Percentiles rank a stretch among this genome's conserved stretches.
Conservation (phyloP, 2,888 invertebrate species). For the Drosophila aldrichi region DNA sequence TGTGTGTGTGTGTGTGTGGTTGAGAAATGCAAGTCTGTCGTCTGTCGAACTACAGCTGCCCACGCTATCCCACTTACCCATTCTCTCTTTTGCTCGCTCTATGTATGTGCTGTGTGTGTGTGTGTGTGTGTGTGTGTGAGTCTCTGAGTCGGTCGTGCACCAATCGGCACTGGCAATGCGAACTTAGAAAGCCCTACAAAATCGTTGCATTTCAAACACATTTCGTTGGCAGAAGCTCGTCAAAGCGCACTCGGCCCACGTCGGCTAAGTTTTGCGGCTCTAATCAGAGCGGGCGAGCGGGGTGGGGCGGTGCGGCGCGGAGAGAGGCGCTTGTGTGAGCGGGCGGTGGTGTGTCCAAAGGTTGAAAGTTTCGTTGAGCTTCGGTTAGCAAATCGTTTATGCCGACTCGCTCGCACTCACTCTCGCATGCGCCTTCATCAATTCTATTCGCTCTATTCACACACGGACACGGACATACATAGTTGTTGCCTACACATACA, state of each 20-base stretch:
- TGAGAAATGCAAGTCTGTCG: constrained; percentile 14
- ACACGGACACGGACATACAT: constrained; percentile 41
- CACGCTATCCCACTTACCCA: neutral
- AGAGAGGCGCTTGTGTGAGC: neutral
- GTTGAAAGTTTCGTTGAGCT: constrained; percentile 61
- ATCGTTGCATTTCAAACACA: constrained; percentile 64
- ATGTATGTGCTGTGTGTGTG: too few relatives aligned
- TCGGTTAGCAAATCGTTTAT: constrained; percentile 72
- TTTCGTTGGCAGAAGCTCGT: constrained; percentile 57
- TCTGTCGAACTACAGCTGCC: constrained; percentile 5
- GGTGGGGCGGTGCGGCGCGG: neutral
- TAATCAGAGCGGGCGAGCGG: constrained; percentile 33
- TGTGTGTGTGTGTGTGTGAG: too few relatives aligned
- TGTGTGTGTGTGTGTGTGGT: neutral
- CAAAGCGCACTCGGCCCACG: constrained; percentile 39
- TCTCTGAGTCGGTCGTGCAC: constrained; percentile 5
- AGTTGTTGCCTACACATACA: constrained; percentile 36
- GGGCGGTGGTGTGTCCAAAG: constrained; percentile 11
- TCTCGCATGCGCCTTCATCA: constrained; percentile 23
- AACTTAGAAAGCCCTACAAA: constrained; percentile 72
- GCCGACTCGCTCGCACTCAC: constrained; percentile 37
- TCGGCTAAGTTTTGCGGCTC: constrained; percentile 55
- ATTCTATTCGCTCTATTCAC: constrained; percentile 54
- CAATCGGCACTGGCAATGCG: constrained; percentile 11
- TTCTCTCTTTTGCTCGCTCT: neutral